A percentile compares a stretch with the other conserved stretches of the same genome.
Conservation (phyloP, 2,888 invertebrate species). For the Dasysyrphus tricinctus region DNA sequence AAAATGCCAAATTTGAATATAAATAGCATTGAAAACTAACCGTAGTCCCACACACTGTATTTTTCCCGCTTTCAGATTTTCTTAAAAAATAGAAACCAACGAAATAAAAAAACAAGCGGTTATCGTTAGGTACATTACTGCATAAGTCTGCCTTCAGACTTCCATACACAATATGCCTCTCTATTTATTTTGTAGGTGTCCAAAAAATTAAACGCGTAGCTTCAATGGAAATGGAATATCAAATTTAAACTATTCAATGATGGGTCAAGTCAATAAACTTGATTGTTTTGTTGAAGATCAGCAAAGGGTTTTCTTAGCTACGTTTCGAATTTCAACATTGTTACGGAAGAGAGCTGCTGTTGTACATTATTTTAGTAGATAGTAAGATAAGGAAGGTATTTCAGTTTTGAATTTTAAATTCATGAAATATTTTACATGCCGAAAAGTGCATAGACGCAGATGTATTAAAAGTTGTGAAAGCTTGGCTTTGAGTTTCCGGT, state of each 20-base stretch:
- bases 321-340: background rate
- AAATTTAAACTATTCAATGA: background rate
- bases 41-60: background rate
- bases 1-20: constrained; percentile 48
- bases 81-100: constrained; percentile 38
- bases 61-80: background rate
- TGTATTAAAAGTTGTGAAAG: background rate
- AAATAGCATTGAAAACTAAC: constrained; percentile 36
- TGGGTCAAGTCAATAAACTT: constrained; percentile 35
- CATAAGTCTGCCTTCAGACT: constrained; percentile 30
- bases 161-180: constrained; percentile 30
- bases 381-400: too few relatives aligned
- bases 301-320: background rate
- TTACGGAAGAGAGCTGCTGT: background rate
- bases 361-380: too few relatives aligned
- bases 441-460: background rate
- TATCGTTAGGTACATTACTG: constrained; percentile 42
- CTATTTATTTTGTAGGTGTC: background rate
- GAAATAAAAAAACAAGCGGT: background rate
- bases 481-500: background rate
- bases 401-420: too few relatives aligned
- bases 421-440: background rate
- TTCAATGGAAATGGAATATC: constrained; percentile 4
- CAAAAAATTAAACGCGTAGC: background rate
- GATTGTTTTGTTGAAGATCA: constrained; percentile 2